A percentile compares a stretch with the other conserved stretches of the same genome.
phyloP scores from a whole-genome alignment of 53 echinoderm and acorn worm species.

The Hippasteria phrygiana region DNA sequence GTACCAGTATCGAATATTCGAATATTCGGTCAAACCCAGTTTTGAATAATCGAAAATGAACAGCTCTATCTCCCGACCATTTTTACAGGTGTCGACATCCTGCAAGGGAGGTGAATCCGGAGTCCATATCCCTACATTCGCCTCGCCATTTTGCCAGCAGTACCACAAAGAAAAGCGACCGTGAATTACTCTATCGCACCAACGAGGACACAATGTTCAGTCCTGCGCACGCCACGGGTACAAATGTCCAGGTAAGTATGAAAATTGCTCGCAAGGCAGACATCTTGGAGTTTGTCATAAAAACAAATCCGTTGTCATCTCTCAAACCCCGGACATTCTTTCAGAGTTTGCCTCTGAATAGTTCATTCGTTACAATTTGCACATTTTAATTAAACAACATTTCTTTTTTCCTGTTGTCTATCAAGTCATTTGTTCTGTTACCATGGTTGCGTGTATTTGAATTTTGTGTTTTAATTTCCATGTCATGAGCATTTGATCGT shows the following conservation, averaged over 20 bases:
- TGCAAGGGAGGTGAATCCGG: slow-evolving; percentile 67
- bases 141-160: slow-evolving; percentile 64
- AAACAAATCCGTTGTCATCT: too few species aligned
- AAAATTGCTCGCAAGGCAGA: background rate
- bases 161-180: slow-evolving; percentile 71
- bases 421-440: too few species aligned
- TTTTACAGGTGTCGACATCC: slow-evolving; percentile 74
- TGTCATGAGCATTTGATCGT: background rate
- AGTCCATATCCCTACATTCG: slow-evolving; percentile 84
- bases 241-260: slow-evolving; percentile 27
- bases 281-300: background rate
- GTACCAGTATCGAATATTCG: too few species aligned
- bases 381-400: too few species aligned
- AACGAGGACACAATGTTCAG: slow-evolving; percentile 65
- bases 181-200: slow-evolving; percentile 74
- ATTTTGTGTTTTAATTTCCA: background rate
- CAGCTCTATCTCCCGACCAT: too few species aligned
- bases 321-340: too few species aligned
- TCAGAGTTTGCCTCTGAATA: too few species aligned
- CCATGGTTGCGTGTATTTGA: background rate
- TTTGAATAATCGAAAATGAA: too few species aligned
- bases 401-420: too few species aligned
- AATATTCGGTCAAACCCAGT: too few species aligned
- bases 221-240: slow-evolving; percentile 23
- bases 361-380: too few species aligned